These are phyloP conservation scores for Brachirus orientalis DNA, from an alignment of 2,113 vertebrate genomes.

Conservation along the genomic window DNA sequence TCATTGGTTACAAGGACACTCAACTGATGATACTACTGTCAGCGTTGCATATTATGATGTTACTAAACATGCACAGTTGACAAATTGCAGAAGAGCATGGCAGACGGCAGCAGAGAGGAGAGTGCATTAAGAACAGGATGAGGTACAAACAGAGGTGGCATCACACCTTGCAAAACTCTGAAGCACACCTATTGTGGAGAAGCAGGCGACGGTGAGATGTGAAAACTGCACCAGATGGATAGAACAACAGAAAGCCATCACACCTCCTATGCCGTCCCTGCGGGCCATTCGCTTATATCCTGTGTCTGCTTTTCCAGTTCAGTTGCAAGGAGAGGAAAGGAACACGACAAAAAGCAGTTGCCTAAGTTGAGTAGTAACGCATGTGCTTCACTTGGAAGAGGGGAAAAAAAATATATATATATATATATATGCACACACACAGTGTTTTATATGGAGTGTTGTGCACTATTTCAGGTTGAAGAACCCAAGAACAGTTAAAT, in stretches of 20 bases:
- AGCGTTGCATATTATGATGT: too few species aligned
- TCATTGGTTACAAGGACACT: not conserved
- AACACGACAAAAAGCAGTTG: slow-evolving; percentile 52
- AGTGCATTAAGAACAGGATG: slow-evolving; percentile 32
- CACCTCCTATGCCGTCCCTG: slow-evolving; percentile 59
- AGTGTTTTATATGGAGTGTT: not conserved
- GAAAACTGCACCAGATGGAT: slow-evolving; percentile 68
- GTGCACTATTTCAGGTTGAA: not conserved
- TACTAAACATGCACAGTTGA: not conserved
- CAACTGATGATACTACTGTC: not conserved
- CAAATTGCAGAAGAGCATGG: slow-evolving; percentile 9
- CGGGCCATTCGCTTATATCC: slow-evolving; percentile 60
- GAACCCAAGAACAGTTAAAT: not conserved
- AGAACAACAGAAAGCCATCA: slow-evolving; percentile 55
- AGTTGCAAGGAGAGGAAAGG: slow-evolving; percentile 15
- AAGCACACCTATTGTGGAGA: slow-evolving; percentile 65
- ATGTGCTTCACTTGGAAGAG: not conserved
- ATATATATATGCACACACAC: not conserved
- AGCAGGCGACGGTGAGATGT: slow-evolving; percentile 59
- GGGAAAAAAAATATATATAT: not conserved
- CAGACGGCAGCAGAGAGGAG: slow-evolving; percentile 13
- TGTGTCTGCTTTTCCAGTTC: slow-evolving; percentile 50
- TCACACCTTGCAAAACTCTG: slow-evolving; percentile 57
- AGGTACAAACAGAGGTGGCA: slow-evolving; percentile 43
- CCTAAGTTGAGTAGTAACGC: slow-evolving; percentile 19